Evolutionary conservation across 2,797 vertebrate genomes (phyloP).

Genomic region (Salarias fasciatus): DNA sequence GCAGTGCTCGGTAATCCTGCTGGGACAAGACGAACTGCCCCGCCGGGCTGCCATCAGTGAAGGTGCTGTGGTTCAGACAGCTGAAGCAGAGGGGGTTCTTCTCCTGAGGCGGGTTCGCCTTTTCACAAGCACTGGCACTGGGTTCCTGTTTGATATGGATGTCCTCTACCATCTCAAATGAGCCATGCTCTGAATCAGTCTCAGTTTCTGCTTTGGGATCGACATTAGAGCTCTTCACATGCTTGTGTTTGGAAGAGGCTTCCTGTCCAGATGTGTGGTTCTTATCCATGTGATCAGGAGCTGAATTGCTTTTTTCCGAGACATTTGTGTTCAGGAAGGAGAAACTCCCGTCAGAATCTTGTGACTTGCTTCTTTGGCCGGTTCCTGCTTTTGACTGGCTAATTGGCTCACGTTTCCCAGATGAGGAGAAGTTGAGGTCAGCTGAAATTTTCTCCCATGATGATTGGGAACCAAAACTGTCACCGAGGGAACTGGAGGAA

Average conservation of each 20-base stretch:
- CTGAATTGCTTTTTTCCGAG: slow-evolving; percentile 22
- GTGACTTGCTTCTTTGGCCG: slow-evolving; percentile 11
- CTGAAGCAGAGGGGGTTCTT: slow-evolving; percentile 54
- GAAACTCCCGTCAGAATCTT: slow-evolving; percentile 49
- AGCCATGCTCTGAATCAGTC: slow-evolving; percentile 41
- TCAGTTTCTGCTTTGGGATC: slow-evolving; percentile 55
- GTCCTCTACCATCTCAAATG: slow-evolving; percentile 68
- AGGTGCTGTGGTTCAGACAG: slow-evolving; percentile 55
- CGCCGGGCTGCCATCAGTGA: slow-evolving; percentile 43
- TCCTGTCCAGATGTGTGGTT: neutral
- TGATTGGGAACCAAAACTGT: slow-evolving; percentile 75
- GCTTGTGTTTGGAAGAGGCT: neutral
- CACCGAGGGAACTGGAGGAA: slow-evolving; percentile 48
- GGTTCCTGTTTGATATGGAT: slow-evolving; percentile 5
- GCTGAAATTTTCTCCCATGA: slow-evolving; percentile 83
- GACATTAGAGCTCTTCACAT: slow-evolving; percentile 11
- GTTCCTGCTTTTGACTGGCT: slow-evolving; percentile 33
- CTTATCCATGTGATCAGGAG: slow-evolving; percentile 2
- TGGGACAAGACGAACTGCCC: slow-evolving; percentile 75
- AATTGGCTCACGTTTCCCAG: slow-evolving; percentile 21
- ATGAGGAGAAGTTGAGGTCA: slow-evolving; percentile 55
- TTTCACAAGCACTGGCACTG: slow-evolving; percentile 12
- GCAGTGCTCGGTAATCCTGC: slow-evolving; percentile 84
- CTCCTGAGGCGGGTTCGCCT: neutral
- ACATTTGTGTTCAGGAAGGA: slow-evolving; percentile 46